Conservation (phyloP, 2,113 vertebrate genomes). For the Podarcis muralis region DNA sequence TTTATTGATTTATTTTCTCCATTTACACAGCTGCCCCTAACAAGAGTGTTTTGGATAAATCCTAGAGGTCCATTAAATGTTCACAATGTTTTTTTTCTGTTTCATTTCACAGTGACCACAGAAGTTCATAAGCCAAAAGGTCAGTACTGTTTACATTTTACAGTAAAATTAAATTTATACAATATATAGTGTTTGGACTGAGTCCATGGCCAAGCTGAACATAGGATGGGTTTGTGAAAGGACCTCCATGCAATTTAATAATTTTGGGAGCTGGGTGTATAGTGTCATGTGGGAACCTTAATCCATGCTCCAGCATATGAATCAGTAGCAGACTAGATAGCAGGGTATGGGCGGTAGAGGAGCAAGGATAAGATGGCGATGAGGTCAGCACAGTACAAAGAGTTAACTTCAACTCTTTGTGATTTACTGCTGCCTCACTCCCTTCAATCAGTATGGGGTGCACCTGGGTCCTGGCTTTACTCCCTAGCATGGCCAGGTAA, state of each 20-base stretch:
- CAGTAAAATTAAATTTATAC: not conserved
- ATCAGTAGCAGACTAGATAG: too few relatives aligned
- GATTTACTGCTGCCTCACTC: too few relatives aligned
- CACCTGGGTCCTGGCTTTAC: too few relatives aligned
- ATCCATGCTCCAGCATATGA: not conserved
- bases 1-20: too few relatives aligned
- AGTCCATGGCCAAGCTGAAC: not conserved
- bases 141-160: slow-evolving; percentile 13
- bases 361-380: too few relatives aligned
- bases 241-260: not conserved
- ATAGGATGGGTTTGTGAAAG: not conserved
- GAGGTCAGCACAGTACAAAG: too few relatives aligned
- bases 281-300: not conserved
- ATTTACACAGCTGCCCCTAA: too few relatives aligned
- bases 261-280: not conserved
- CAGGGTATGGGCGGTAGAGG: too few relatives aligned
- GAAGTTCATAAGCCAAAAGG: slow-evolving; percentile 56
- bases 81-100: slow-evolving; percentile 6
- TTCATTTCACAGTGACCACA: slow-evolving; percentile 43
- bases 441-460: too few relatives aligned
- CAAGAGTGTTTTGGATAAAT: not conserved
- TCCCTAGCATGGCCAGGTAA: too few relatives aligned
- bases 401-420: too few relatives aligned
- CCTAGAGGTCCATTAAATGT: not conserved
- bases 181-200: not conserved